These are phyloP conservation scores for Myiopsitta monachus DNA, from an alignment of 2,113 vertebrate genomes.

Conservation along the genomic window DNA sequence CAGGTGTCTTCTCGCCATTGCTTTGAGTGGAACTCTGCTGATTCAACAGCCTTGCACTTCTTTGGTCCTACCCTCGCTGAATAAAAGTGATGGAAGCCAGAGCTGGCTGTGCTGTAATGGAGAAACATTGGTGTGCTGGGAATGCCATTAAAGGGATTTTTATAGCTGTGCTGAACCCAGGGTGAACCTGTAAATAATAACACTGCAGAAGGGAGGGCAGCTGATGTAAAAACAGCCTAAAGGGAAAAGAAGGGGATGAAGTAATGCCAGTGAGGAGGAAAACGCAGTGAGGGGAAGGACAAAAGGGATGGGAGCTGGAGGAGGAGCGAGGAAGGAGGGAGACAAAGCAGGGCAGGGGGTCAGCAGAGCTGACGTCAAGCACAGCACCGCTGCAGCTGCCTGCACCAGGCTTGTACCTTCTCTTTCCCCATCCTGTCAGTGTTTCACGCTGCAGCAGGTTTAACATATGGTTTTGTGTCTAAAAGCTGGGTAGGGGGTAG, in stretches of 20 bases:
- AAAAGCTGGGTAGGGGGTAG: not conserved
- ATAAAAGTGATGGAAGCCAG: not conserved
- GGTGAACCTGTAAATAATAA: not conserved
- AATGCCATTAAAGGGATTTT: not conserved
- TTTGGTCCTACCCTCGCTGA: not conserved
- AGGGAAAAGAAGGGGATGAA: not conserved
- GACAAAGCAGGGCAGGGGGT: not conserved
- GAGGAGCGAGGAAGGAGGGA: not conserved
- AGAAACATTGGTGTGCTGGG: not conserved
- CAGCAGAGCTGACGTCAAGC: not conserved
- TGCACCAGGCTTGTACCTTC: not conserved
- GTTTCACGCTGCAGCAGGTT: not conserved
- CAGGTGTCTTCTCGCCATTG: not conserved
- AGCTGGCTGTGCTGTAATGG: not conserved
- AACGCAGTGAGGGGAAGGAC: not conserved
- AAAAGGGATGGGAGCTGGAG: not conserved
- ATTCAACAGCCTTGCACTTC: not conserved
- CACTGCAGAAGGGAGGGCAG: not conserved
- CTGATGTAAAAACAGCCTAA: not conserved
- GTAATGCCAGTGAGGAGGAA: not conserved
- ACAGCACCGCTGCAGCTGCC: not conserved
- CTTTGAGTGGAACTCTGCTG: not conserved
- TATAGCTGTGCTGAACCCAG: not conserved
- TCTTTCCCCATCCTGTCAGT: rapidly evolving
- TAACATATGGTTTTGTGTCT: not conserved